Evolutionary conservation across 2,888 invertebrate species (phyloP), one percentile per base, ranked within the genome.

Genomic region (Protula sp.): DNA sequence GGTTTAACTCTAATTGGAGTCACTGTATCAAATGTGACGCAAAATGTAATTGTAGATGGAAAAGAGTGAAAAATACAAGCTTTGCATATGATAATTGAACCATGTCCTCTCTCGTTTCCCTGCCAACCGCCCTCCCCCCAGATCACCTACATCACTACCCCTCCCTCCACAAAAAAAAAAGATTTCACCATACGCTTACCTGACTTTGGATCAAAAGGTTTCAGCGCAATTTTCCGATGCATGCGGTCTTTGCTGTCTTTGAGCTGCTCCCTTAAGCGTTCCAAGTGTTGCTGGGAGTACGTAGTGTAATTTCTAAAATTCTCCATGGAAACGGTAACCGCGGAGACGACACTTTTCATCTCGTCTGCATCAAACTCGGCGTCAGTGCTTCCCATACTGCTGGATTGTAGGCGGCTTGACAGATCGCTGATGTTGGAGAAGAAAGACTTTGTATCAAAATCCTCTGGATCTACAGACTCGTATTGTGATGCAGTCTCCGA

Each of bases 371-470:
- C 55, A n/a, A 56, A 50, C 5, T 60, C 54, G 19, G 50, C 51
- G 47, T 63, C 63, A 5, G 59, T 29, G n/a, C 54, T 22, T 19
- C 31, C 30, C 47, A 56, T 57, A 2, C 24, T n/a, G 5, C 57
- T 59, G 2, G 53, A 47, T 22, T 48, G 52, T 2, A 63, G 54
- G 1, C 24, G 19, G 3, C 4, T 51, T 5, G 28, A 38, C 22
- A 64, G 54, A 19, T 38, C 61, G 22, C 27, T 30, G 30, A 64
- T 14, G 14, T 30, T 29, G 9, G 24, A 30, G 48, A 62, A 50
- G 48, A 64, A 64, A 2, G 48, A 45, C 31, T 51, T 54, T 26
- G 53, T 53, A 30, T 64, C 60, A 55, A 64, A 64, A 30, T 64
- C 58, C 27, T 59, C 62, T 3, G 64, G 64, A 27, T 61, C 58